Conservation (phyloP, 53 echinoderm and acorn worm genomes). For the Apostichopus leukothele region DNA sequence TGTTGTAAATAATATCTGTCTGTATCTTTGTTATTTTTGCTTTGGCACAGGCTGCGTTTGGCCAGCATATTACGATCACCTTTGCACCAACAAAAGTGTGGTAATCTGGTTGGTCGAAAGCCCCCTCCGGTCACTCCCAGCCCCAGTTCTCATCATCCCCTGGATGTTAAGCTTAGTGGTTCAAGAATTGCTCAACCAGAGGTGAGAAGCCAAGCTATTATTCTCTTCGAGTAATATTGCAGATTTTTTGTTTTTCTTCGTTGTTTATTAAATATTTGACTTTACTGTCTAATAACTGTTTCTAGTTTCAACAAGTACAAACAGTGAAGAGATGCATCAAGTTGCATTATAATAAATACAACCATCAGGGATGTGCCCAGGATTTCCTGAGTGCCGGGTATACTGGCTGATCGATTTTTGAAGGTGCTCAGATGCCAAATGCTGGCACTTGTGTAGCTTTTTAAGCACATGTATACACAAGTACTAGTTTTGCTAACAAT, state of each 20-base stretch:
- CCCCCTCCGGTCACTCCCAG: neutral
- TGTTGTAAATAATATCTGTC: too few species aligned
- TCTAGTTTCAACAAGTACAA: too few species aligned
- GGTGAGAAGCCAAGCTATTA: neutral
- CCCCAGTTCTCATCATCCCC: neutral
- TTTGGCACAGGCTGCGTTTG: neutral
- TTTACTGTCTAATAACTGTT: neutral
- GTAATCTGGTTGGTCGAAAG: neutral
- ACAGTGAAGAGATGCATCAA: too few species aligned
- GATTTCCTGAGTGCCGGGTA: too few species aligned
- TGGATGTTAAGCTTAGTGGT: neutral
- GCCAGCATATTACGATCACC: constrained; percentile 11
- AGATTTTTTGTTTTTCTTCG: neutral
- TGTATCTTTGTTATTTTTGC: too few species aligned
- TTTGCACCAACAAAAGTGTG: neutral
- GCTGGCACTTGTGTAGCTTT: too few species aligned
- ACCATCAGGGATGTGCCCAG: too few species aligned
- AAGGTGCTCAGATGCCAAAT: too few species aligned
- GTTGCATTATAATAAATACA: too few species aligned
- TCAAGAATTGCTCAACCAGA: neutral
- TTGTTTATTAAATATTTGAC: neutral
- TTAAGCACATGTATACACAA: too few species aligned
- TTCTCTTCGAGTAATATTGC: neutral
- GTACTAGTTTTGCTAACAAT: too few species aligned
- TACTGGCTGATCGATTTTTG: too few species aligned